Evolutionary conservation across 2,888 invertebrate species (phyloP).

Genomic region (Synanthedon formicaeformis): DNA sequence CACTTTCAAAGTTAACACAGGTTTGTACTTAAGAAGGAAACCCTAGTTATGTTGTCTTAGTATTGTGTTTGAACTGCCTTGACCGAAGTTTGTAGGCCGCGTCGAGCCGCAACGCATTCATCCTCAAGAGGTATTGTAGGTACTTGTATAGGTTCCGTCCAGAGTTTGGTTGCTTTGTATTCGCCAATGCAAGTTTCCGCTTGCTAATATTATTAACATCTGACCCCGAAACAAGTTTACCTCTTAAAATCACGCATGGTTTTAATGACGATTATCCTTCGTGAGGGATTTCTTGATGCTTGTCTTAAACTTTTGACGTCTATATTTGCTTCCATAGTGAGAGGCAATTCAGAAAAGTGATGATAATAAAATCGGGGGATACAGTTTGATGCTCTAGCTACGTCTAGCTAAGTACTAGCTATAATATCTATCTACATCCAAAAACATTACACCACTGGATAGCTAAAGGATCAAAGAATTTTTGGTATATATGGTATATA

Average conservation of each 20-base stretch:
- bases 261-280: conserved; percentile 14
- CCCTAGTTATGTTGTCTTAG: background rate
- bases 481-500: too few relatives aligned
- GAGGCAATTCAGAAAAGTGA: too few relatives aligned
- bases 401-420: too few relatives aligned
- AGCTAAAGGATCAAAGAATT: too few relatives aligned
- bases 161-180: conserved; percentile 49
- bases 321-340: too few relatives aligned
- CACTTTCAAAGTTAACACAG: too few relatives aligned
- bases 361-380: too few relatives aligned
- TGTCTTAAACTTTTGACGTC: too few relatives aligned
- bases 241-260: conserved; percentile 6
- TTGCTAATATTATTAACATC: conserved; percentile 62
- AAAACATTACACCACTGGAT: too few relatives aligned
- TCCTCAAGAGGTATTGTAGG: conserved; percentile 34
- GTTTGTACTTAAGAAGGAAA: too few relatives aligned
- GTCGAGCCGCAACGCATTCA: conserved; percentile 12
- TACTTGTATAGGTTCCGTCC: conserved; percentile 32
- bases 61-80: conserved; percentile 16
- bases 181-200: conserved; percentile 56
- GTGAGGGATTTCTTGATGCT: background rate
- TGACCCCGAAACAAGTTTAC: conserved; percentile 43
- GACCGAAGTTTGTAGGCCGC: conserved; percentile 27
- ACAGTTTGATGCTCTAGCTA: too few relatives aligned
- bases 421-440: too few relatives aligned